A percentile compares a stretch with the other conserved stretches of the same genome.
These are phyloP conservation scores for Muntiacus reevesi DNA, from an alignment of 2,113 vertebrate species.

Conservation along the genomic window DNA sequence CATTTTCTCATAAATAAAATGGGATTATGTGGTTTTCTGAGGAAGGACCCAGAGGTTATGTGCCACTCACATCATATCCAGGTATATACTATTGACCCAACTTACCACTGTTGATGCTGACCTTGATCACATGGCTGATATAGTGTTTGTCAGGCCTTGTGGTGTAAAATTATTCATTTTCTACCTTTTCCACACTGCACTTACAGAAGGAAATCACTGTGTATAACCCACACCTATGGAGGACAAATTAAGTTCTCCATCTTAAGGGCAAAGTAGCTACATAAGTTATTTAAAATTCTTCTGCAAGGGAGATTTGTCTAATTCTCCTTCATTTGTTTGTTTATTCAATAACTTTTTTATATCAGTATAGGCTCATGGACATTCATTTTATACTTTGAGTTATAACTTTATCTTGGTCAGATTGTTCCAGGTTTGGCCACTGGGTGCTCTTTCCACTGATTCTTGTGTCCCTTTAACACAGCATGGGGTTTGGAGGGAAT, in stretches of 20 bases:
- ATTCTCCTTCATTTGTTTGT: neutral
- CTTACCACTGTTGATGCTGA: neutral
- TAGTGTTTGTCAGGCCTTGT: too few species aligned
- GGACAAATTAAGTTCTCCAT: fast-evolving
- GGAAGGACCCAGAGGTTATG: neutral
- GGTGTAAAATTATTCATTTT: neutral
- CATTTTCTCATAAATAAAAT: neutral
- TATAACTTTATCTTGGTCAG: neutral
- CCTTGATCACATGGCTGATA: neutral
- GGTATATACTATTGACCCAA: fast-evolving
- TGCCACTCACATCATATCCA: too few species aligned
- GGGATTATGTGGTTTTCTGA: neutral
- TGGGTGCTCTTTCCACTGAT: neutral
- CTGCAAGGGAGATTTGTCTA: neutral
- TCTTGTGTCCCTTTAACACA: neutral
- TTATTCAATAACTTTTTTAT: neutral
- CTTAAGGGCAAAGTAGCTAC: neutral
- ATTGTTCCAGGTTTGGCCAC: neutral
- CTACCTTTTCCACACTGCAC: neutral
- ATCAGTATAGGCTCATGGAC: neutral
- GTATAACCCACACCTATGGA: neutral
- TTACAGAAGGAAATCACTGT: neutral
- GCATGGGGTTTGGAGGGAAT: neutral
- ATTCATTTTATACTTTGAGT: neutral
- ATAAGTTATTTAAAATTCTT: neutral